These are phyloP conservation scores for Acanthoscelides obtectus DNA, from an alignment of 2,888 invertebrate species.

Conservation along the genomic window DNA sequence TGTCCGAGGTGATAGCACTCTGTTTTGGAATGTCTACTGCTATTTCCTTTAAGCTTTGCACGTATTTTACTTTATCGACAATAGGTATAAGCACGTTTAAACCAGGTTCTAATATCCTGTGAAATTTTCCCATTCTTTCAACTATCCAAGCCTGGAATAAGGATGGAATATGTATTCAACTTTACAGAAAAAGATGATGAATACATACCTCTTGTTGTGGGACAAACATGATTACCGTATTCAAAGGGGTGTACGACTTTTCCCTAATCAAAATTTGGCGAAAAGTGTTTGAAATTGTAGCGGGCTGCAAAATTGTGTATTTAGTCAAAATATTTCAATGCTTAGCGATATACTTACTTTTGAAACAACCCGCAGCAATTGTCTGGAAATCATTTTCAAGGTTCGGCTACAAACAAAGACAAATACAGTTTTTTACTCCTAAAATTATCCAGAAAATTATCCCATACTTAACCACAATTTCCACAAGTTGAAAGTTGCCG, in stretches of 20 bases:
- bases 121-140: slow-evolving; percentile 97
- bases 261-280: slow-evolving; percentile 15
- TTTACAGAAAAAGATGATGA: no score
- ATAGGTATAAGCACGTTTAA: slow-evolving; percentile 88
- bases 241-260: slow-evolving; percentile 65
- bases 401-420: neutral
- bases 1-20: slow-evolving; percentile 96
- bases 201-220: slow-evolving; percentile 91
- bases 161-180: neutral
- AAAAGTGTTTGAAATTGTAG: neutral
- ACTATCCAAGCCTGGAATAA: slow-evolving; percentile 85
- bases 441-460: neutral
- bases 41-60: slow-evolving; percentile 98
- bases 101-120: slow-evolving; percentile 90
- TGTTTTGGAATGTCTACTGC: slow-evolving; percentile 99
- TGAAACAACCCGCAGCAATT: neutral
- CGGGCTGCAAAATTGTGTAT: neutral
- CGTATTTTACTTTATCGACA: slow-evolving; percentile 90
- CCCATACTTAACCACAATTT: neutral
- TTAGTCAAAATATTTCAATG: neutral
- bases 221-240: slow-evolving; percentile 94
- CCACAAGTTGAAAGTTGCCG: neutral
- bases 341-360: neutral
- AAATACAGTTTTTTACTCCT: neutral
- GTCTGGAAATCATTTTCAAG: neutral